A percentile compares a stretch with the other conserved stretches of the same genome.
These are phyloP conservation scores for Lepus oiostolus DNA, from an alignment of 2,797 vertebrate genomes.

Conservation along the genomic window DNA sequence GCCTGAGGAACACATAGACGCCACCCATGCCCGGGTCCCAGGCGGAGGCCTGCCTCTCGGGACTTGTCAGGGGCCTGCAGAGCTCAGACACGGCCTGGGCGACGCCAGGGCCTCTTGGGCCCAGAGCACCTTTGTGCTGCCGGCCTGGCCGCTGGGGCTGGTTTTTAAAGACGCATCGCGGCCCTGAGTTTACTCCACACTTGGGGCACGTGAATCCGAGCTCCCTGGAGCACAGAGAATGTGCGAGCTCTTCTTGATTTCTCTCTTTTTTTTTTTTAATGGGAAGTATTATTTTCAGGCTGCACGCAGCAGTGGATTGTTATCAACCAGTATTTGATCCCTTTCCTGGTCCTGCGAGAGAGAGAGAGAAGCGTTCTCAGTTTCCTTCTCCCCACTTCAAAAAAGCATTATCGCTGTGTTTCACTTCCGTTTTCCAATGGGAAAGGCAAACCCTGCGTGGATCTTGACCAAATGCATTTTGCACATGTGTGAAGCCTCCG, in stretches of 20 bases:
- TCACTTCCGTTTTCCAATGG: slow-evolving; percentile 82
- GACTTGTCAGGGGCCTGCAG: neutral
- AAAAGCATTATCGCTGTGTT: slow-evolving; percentile 62
- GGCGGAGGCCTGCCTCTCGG: slow-evolving; percentile 74
- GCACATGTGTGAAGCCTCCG: slow-evolving; percentile 96
- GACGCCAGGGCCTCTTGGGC: neutral
- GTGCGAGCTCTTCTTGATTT: slow-evolving; percentile 87
- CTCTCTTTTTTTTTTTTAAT: slow-evolving; percentile 75
- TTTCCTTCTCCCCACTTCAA: slow-evolving; percentile 82
- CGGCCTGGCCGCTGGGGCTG: slow-evolving; percentile 83
- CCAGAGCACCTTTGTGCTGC: slow-evolving; percentile 85
- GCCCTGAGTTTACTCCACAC: slow-evolving; percentile 88
- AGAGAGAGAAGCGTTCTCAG: slow-evolving; percentile 70
- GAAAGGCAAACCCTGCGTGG: slow-evolving; percentile 88
- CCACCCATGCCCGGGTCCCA: neutral
- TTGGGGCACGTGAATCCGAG: slow-evolving; percentile 88
- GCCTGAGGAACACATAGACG: neutral
- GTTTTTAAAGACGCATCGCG: slow-evolving; percentile 76
- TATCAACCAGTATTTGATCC: slow-evolving; percentile 90
- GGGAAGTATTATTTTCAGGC: slow-evolving; percentile 89
- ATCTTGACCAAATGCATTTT: slow-evolving; percentile 98
- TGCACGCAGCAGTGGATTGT: slow-evolving; percentile 86
- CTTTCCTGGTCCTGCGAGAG: slow-evolving; percentile 81
- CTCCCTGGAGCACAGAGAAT: slow-evolving; percentile 91
- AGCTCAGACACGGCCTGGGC: neutral